Evolutionary conservation across 2,797 vertebrate species (phyloP).

Genomic region (Neomorphus geoffroyi): DNA sequence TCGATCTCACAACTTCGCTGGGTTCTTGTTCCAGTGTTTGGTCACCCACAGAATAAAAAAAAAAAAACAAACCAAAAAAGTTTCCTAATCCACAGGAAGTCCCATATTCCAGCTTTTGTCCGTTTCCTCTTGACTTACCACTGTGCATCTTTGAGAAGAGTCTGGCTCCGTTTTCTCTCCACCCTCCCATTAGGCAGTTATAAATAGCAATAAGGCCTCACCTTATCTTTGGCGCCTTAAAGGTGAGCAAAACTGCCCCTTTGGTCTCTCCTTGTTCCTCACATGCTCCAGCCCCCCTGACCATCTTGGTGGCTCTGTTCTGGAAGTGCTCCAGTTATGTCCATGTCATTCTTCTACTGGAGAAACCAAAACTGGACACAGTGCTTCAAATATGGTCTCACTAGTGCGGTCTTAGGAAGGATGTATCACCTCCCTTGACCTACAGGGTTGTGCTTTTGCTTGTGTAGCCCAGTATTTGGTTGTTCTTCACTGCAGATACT

Average conservation of each 20-base stretch:
- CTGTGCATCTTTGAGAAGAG: not conserved
- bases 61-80: not conserved
- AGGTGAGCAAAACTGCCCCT: not conserved
- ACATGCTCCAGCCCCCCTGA: not conserved
- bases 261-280: not conserved
- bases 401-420: not conserved
- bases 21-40: not conserved
- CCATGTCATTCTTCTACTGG: not conserved
- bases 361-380: not conserved
- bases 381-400: not conserved
- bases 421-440: not conserved
- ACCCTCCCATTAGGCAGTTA: not conserved
- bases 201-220: not conserved
- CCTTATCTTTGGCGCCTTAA: not conserved
- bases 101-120: not conserved
- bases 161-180: not conserved
- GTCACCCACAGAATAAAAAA: not conserved
- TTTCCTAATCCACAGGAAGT: not conserved
- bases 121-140: not conserved
- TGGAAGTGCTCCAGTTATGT: not conserved
- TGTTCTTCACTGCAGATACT: not conserved
- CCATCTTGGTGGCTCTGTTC: not conserved
- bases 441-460: not conserved
- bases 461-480: fast-evolving
- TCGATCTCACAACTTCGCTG: not conserved